A percentile compares a stretch with the other conserved stretches of the same genome.
phyloP scores from a whole-genome alignment of 2,888 invertebrate species.

The Aproaerema taeniolella region DNA sequence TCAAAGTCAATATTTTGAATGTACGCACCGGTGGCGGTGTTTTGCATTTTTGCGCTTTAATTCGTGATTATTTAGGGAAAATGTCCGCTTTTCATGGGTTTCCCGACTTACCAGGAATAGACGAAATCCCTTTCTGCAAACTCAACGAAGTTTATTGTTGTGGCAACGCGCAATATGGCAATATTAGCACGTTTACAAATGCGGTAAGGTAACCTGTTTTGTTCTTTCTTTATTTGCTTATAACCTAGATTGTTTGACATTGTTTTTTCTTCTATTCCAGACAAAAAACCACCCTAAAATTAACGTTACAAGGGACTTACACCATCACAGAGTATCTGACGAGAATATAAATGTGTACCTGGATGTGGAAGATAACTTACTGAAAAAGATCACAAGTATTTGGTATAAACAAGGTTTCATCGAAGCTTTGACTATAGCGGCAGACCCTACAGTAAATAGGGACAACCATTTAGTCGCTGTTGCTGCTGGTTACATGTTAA shows the following conservation, averaged over 20 bases:
- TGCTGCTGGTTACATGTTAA: slow-evolving; percentile 71
- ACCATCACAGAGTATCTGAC: slow-evolving; percentile 73
- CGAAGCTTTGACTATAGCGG: slow-evolving; percentile 81
- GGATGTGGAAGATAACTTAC: slow-evolving; percentile 82
- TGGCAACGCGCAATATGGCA: slow-evolving; percentile 74
- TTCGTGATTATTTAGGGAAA: slow-evolving; percentile 18
- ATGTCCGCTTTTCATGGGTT: slow-evolving; percentile 75
- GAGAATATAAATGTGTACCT: slow-evolving; percentile 76
- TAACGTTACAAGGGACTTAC: slow-evolving; percentile 80
- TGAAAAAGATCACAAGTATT: slow-evolving; percentile 85
- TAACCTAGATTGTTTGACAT: neutral
- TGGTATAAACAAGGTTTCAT: slow-evolving; percentile 86
- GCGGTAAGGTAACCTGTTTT: slow-evolving; percentile 71
- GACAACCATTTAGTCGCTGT: slow-evolving; percentile 73
- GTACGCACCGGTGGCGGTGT: neutral
- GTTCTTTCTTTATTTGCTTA: slow-evolving; percentile 4
- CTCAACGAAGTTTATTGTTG: slow-evolving; percentile 80
- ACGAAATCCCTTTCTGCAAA: slow-evolving; percentile 79
- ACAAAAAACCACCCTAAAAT: slow-evolving; percentile 83
- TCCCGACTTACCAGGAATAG: slow-evolving; percentile 65
- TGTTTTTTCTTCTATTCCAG: slow-evolving; percentile 44
- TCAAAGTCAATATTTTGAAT: neutral
- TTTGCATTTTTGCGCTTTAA: neutral
- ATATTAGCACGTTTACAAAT: slow-evolving; percentile 75
- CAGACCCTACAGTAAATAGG: slow-evolving; percentile 67